Conservation (phyloP, 2,888 invertebrate species). For the Disparrhopalites patrizii region DNA sequence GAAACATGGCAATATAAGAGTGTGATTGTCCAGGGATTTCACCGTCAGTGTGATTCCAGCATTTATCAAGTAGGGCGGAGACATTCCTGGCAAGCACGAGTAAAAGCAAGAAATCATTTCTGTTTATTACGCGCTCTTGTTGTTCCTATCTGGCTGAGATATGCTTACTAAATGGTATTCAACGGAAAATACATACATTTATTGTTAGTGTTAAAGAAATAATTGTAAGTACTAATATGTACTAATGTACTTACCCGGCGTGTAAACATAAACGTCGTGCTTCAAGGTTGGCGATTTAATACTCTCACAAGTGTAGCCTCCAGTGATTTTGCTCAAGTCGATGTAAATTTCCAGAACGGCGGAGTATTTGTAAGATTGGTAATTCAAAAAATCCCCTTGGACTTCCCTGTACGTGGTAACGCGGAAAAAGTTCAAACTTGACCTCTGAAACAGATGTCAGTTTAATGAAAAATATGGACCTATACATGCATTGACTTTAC, state of each 20-base stretch:
- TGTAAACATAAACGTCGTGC: conserved; percentile 42
- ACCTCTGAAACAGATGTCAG: no score
- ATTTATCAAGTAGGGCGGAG: conserved; percentile 36
- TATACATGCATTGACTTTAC: no score
- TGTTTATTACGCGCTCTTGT: no score
- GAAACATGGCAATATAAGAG: conserved; percentile 39
- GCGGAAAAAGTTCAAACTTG: no score
- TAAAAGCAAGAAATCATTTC: no score
- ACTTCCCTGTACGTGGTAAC: conserved; percentile 7
- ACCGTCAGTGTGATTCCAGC: conserved; percentile 39
- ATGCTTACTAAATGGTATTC: no score
- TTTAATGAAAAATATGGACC: no score
- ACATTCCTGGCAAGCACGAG: conserved; percentile 21
- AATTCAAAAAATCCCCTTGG: conserved; percentile 33
- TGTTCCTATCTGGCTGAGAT: no score
- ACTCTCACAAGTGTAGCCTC: conserved; percentile 43
- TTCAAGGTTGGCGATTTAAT: conserved; percentile 25
- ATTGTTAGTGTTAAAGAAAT: no score
- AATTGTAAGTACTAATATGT: no score
- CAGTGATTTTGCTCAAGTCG: conserved; percentile 29
- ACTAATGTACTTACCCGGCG: conserved; percentile 33
- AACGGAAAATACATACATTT: no score
- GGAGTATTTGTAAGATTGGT: conserved; percentile 34
- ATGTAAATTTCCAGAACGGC: conserved; percentile 30
- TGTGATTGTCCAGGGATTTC: conserved; percentile 31